Conservation (phyloP, 92 coral and sea anemone species). For the Diadumene lineata region DNA sequence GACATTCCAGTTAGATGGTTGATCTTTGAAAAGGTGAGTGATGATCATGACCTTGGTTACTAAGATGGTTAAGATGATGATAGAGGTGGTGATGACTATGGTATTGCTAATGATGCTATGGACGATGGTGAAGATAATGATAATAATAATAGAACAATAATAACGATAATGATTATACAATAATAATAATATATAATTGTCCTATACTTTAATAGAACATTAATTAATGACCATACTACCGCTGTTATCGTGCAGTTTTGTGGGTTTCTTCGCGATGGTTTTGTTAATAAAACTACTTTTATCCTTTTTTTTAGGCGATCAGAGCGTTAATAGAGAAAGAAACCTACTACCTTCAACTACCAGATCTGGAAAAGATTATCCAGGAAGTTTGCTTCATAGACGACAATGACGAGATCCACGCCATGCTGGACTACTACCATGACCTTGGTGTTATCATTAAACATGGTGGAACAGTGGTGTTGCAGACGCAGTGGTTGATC, state of each 20-base stretch:
- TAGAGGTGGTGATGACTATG: neutral
- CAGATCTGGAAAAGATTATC: constrained; percentile 62
- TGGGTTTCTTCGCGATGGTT: neutral
- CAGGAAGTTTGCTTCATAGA: constrained; percentile 59
- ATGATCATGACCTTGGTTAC: neutral
- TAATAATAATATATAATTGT: neutral
- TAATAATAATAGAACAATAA: neutral
- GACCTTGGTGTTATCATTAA: constrained; percentile 68
- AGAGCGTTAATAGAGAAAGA: constrained; percentile 58
- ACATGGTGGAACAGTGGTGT: constrained; percentile 69
- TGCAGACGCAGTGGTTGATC: constrained; percentile 70
- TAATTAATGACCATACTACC: neutral
- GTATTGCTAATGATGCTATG: neutral
- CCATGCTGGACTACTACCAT: constrained; percentile 67
- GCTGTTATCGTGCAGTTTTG: neutral
- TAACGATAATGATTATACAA: neutral
- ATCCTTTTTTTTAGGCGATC: constrained; percentile 4
- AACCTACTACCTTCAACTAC: constrained; percentile 47
- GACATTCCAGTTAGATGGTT: constrained; percentile 82
- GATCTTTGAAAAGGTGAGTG: constrained; percentile 71
- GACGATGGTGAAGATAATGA: neutral
- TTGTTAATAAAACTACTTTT: neutral
- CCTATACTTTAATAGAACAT: no score
- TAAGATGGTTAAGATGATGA: neutral
- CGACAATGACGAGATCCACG: constrained; percentile 51